Percentiles rank a stretch among this genome's conserved stretches.
Evolutionary conservation across 2,113 vertebrate genomes (phyloP).

Genomic region (Muscicapa adusta): DNA sequence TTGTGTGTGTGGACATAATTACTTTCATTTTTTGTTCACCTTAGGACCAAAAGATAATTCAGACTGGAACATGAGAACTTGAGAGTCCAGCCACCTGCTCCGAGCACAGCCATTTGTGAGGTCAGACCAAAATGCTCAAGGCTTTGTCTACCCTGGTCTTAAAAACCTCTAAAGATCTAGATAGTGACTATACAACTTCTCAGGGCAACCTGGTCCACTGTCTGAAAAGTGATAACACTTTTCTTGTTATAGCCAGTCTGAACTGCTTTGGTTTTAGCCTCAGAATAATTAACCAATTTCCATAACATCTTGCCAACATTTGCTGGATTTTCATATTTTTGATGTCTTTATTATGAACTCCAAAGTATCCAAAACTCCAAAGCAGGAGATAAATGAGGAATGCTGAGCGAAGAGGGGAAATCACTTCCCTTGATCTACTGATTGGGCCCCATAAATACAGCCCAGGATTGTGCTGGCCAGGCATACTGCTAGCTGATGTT

Average conservation of each 20-base stretch:
- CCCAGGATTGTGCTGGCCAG: not conserved
- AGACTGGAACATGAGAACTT: not conserved
- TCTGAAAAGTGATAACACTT: rapidly evolving
- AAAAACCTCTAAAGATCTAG: not conserved
- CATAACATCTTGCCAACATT: not conserved
- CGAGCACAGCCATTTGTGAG: not conserved
- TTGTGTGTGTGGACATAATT: not conserved
- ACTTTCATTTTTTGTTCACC: not conserved
- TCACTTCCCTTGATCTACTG: not conserved
- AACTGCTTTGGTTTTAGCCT: not conserved
- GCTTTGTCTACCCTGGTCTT: not conserved
- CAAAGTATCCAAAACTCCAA: not conserved
- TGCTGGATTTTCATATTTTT: not conserved
- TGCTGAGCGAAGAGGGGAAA: too few relatives aligned
- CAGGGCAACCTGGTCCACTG: not conserved
- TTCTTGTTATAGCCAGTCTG: not conserved
- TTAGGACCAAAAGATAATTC: not conserved
- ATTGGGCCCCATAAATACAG: not conserved
- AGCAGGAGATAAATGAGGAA: not conserved
- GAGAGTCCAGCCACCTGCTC: not conserved
- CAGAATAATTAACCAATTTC: not conserved
- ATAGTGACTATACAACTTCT: not conserved
- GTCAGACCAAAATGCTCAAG: not conserved
- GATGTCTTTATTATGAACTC: not conserved
- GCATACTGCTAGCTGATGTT: not conserved